Conservation (phyloP, 2,888 invertebrate genomes). For the Sinohyriopsis cumingii region DNA sequence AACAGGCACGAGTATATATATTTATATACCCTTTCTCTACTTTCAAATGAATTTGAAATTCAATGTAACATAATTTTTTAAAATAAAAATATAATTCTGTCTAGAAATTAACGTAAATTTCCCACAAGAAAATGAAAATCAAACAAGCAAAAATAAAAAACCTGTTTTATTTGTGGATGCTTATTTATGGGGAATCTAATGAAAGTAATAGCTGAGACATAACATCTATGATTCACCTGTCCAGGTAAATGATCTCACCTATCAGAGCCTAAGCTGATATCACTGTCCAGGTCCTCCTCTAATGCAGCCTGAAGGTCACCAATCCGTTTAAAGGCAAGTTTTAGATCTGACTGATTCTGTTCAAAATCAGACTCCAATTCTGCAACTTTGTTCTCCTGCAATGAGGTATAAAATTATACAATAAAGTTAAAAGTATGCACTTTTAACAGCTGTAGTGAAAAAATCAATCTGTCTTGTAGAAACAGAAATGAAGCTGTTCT, state of each 20-base stretch:
- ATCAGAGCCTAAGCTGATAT: conserved; percentile 55
- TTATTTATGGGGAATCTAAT: not conserved
- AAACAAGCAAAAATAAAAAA: no score
- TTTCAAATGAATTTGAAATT: no score
- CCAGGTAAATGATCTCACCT: conserved; percentile 21
- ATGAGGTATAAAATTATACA: not conserved
- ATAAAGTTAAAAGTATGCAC: not conserved
- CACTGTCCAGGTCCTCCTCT: conserved; percentile 77
- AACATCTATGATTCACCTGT: not conserved
- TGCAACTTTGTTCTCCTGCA: conserved; percentile 70
- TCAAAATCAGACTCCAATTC: conserved; percentile 71
- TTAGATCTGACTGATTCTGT: conserved; percentile 79
- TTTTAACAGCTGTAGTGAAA: not conserved
- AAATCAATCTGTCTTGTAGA: no score
- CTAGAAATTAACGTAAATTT: no score
- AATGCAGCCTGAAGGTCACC: conserved; percentile 94
- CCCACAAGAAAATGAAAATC: no score
- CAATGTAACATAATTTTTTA: no score
- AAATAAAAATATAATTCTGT: no score
- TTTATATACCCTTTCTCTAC: no score
- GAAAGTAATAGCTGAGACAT: not conserved
- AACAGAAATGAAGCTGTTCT: no score
- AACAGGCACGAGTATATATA: no score
- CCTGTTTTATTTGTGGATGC: not conserved
- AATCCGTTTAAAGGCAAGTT: conserved; percentile 90